Conservation (phyloP, 2,113 vertebrate species). For the Muntiacus muntjak region DNA sequence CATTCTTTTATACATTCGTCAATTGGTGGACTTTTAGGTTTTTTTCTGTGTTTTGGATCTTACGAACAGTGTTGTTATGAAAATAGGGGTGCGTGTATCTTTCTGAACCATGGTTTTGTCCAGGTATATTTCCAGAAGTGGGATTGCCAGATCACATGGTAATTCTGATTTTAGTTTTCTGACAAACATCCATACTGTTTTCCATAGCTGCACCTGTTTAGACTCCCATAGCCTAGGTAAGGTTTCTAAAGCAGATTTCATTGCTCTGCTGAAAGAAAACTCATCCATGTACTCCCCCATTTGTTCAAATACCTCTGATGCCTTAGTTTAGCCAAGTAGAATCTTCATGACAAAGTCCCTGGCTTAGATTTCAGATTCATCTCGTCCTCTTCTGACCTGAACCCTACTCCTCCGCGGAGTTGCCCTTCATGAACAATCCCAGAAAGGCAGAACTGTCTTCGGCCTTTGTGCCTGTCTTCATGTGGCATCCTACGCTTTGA, state of each 20-base stretch:
- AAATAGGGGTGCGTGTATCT: background rate
- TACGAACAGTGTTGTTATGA: background rate
- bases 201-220: background rate
- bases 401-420: rapidly evolving
- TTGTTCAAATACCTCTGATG: background rate
- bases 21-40: background rate
- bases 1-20: background rate
- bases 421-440: background rate
- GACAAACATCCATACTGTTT: background rate
- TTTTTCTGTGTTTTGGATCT: background rate
- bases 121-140: background rate
- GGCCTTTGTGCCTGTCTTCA: background rate
- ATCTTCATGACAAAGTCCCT: background rate
- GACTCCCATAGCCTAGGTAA: background rate
- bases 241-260: background rate
- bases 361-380: background rate
- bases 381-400: background rate
- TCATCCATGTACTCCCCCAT: background rate
- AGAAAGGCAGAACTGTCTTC: background rate
- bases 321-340: background rate
- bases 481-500: background rate
- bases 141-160: background rate
- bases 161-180: background rate
- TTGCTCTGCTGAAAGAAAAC: background rate
- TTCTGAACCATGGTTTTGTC: background rate